These are phyloP conservation scores for Achroia grisella DNA, from an alignment of 1,140 invertebrate genomes.

Conservation along the genomic window DNA sequence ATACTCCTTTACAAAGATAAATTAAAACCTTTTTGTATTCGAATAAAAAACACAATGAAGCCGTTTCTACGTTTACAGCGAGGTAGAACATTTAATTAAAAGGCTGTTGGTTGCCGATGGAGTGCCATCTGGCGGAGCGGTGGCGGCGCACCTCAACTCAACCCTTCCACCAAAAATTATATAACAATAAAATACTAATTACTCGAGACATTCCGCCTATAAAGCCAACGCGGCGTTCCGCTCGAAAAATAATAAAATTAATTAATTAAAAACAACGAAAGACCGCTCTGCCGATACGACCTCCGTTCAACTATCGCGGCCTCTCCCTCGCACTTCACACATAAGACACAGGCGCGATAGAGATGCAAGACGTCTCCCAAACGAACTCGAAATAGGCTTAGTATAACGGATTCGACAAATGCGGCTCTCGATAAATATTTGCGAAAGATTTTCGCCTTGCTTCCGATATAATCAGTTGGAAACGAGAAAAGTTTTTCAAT, in stretches of 20 bases:
- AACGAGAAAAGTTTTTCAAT: slow-evolving; percentile 68
- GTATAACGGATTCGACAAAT: slow-evolving; percentile 24
- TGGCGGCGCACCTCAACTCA: slow-evolving; percentile 32
- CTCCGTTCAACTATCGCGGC: background rate
- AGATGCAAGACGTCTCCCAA: background rate
- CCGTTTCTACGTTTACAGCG: no score
- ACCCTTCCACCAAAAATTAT: slow-evolving; percentile 63
- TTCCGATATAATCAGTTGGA: slow-evolving; percentile 45
- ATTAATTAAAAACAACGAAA: slow-evolving; percentile 64
- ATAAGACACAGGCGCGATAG: background rate
- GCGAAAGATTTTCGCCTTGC: slow-evolving; percentile 42
- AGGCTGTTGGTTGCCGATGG: background rate
- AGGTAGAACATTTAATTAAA: background rate
- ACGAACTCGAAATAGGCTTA: slow-evolving; percentile 7
- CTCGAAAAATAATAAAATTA: slow-evolving; percentile 66
- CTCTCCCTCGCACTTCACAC: background rate
- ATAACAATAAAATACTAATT: slow-evolving; percentile 70
- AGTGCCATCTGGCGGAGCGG: slow-evolving; percentile 39
- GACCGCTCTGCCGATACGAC: slow-evolving; percentile 7
- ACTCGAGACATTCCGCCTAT: slow-evolving; percentile 53
- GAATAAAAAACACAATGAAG: no score
- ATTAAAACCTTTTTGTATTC: no score
- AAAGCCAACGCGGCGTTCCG: slow-evolving; percentile 52
- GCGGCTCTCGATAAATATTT: slow-evolving; percentile 50
- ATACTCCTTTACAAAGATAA: no score